phyloP scores from a whole-genome alignment of 2,888 invertebrate species.

The Cataglyphis livida region DNA sequence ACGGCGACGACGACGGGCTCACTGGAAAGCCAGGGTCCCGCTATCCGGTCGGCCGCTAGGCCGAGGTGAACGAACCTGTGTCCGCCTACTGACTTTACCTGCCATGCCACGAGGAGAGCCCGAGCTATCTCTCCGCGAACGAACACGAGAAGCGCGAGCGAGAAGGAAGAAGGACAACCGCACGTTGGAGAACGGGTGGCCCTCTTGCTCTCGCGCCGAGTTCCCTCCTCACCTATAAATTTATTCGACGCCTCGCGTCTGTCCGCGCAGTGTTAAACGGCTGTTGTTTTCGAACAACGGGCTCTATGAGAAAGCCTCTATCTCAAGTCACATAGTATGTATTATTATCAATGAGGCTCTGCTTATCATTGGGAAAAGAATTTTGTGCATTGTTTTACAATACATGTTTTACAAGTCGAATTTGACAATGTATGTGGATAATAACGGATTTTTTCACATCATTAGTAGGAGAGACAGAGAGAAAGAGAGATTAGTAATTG shows the following conservation, averaged over 20 bases:
- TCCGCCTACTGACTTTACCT: constrained; percentile 85
- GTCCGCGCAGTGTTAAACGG: background rate
- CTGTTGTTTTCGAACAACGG: constrained; percentile 28
- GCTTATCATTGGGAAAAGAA: background rate
- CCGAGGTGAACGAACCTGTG: constrained; percentile 84
- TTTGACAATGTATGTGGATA: background rate
- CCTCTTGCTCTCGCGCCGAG: constrained; percentile 11
- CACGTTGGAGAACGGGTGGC: constrained; percentile 10
- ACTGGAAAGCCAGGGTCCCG: constrained; percentile 85
- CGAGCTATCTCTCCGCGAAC: constrained; percentile 59
- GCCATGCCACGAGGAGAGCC: constrained; percentile 73
- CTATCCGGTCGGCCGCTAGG: constrained; percentile 85
- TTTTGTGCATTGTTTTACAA: background rate
- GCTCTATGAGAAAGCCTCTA: background rate
- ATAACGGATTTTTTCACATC: background rate
- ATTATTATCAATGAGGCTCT: background rate
- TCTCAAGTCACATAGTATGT: background rate
- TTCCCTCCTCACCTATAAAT: constrained; percentile 45
- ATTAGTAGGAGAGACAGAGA: background rate
- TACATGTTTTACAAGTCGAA: background rate
- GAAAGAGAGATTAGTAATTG: background rate
- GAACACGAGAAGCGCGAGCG: constrained; percentile 38
- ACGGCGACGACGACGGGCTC: constrained; percentile 78
- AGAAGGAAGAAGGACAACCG: constrained; percentile 42
- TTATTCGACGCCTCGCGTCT: constrained; percentile 39